Evolutionary conservation across 2,797 vertebrate genomes (phyloP), one percentile per base, ranked within the genome.

Genomic region (Ambastaia sidthimunki): DNA sequence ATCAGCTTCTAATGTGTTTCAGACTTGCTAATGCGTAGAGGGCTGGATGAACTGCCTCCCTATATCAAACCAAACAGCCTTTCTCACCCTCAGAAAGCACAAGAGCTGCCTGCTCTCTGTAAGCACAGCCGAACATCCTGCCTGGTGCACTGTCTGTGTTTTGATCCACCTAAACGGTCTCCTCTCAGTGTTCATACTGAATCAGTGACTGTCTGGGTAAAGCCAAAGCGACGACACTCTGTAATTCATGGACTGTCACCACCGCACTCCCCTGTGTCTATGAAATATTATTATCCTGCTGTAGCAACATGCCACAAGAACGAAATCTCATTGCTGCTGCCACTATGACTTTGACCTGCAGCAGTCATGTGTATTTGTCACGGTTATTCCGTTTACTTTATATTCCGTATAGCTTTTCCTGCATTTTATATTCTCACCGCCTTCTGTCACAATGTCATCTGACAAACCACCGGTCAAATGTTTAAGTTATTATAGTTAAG

Each of bases 1-100:
- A 93, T 93, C 92, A 93, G 81, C 88, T 71, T 80, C 75, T 92
- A 90, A 93, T 93, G 92, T 83, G 78, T 90, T 91, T 87, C 82
- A 87, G 85, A 85, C 89, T 84, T 41, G 44, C 37, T 81, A 81
- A 85, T 78, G 81, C 50, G 41, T 60, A 41, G 37, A 50, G 54
- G 54, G 19, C 78, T 59, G 71, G 63, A 60, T 72, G n/a, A 74
- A 65, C 19, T 70, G 71, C 44, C 16, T 71, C 62, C 16, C 71
- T 79, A 75, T 71, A 71, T 82, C 81, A 82, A 25, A 52, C 55
- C 71, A 78, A 78, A 82, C 76, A 68, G 65, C 71, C 63, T 60
- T 68, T 80, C 59, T 28, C 73, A 54, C 66, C 57, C 80, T 71
- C 18, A 37, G 31, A 73, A 23, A 50, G 23, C 16, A 50, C 18